Conservation (phyloP, 2,888 invertebrate species). For the Bombylius major region DNA sequence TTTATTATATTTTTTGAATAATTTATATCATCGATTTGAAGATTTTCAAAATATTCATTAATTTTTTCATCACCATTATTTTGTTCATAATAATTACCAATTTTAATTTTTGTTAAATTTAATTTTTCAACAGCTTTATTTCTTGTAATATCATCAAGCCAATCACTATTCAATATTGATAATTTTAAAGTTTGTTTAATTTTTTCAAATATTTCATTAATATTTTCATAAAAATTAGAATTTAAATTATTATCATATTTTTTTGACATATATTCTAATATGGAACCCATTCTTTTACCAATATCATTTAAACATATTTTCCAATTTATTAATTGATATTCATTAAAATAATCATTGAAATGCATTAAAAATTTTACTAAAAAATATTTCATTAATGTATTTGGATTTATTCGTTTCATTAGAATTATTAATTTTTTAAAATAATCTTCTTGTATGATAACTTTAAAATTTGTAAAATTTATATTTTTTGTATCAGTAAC, state of each 20-base stretch:
- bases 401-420: not conserved
- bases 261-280: not conserved
- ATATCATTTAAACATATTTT: not conserved
- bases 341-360: not conserved
- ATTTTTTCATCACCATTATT: not conserved
- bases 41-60: not conserved
- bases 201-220: slow-evolving; percentile 1
- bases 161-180: not conserved
- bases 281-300: not conserved
- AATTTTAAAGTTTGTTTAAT: slow-evolving; percentile 1
- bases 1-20: not conserved
- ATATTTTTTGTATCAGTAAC: not conserved
- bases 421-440: not conserved
- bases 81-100: not conserved
- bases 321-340: not conserved
- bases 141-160: slow-evolving; percentile 6
- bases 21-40: not conserved
- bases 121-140: slow-evolving; percentile 4
- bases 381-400: slow-evolving; percentile 1
- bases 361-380: not conserved
- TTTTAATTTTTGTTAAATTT: not conserved
- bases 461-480: not conserved
- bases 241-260: not conserved
- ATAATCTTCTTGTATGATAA: not conserved
- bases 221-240: not conserved